phyloP scores from a whole-genome alignment of 2,888 invertebrate species.

The Plagodis pulveraria region DNA sequence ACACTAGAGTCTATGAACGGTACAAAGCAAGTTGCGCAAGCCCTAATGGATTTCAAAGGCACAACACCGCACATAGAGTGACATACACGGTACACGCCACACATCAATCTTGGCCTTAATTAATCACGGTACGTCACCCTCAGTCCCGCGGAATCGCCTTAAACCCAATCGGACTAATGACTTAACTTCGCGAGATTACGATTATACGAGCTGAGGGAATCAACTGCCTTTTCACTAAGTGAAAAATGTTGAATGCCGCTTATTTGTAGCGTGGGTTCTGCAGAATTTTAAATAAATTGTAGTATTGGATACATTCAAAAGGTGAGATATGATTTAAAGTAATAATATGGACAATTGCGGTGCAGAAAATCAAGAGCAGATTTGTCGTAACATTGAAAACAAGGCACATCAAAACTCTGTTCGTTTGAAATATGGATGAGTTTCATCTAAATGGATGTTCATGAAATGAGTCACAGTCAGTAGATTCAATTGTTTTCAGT shows the following conservation, averaged over 20 bases:
- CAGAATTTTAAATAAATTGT: not conserved
- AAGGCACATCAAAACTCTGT: too few species aligned
- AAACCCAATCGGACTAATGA: conserved; percentile 62
- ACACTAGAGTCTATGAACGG: conserved; percentile 4
- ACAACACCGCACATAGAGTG: conserved; percentile 28
- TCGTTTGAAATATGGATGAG: too few species aligned
- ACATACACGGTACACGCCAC: conserved; percentile 27
- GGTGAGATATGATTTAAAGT: too few species aligned
- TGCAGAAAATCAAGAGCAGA: too few species aligned
- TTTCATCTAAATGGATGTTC: too few species aligned
- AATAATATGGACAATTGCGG: too few species aligned
- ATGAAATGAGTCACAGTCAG: too few species aligned
- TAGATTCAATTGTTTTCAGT: too few species aligned
- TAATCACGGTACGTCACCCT: conserved; percentile 35
- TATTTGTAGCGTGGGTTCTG: conserved; percentile 19
- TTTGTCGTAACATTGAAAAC: too few species aligned
- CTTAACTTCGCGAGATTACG: conserved; percentile 59
- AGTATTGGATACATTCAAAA: too few species aligned
- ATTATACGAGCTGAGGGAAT: conserved; percentile 54
- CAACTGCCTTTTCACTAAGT: conserved; percentile 35
- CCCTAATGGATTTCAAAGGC: conserved; percentile 35
- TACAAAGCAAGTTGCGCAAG: conserved; percentile 3
- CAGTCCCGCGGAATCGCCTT: conserved; percentile 41
- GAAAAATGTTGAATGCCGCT: conserved; percentile 21
- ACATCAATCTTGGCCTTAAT: conserved; percentile 41